Base-by-base conservation (phyloP, 1,140 invertebrate genomes). In the Homarus americanus region DNA sequence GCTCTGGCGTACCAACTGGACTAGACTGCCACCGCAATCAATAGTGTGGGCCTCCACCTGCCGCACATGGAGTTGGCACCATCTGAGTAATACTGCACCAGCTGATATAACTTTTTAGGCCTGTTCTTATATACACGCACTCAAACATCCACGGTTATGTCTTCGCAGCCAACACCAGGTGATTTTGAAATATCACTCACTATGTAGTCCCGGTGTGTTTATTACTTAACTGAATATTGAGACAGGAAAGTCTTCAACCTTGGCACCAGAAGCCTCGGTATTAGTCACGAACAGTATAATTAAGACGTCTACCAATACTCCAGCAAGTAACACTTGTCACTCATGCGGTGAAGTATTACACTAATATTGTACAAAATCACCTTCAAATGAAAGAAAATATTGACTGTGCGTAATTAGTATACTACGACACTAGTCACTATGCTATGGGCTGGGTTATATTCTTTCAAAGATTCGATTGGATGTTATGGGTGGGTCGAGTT, bases 41-140 rank as follows among this genome's bases (percentile, higher is more conserved):
- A 82, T 82, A 82, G 28, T 24, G 36, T 24, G 32, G 49, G 53
- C 15, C 79, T 63, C 79, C 79, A 82, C 53, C 79, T 82, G 79
- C 49, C 24, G 28, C 79, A 82, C 79, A 58, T 82, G 32, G 32
- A 36, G 49, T 10, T 24, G 28, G 17, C 32, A 82, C 79, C 49
- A 63, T 82, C 79, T 82, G 49, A 69, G 63, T 69, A 10, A 32
- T 2, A 9, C 0, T 28, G 63, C 63, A 69, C 28, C n/a, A 69
- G n/a, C 28, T 69, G n/a, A 32, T 9, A 1, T 69, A 69, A 20
- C 2, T 0, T 69, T 4, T 4, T 20, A 3, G 24, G 53, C 53
- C 53, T 58, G 15, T 15, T 20, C 53, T 58, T 58, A 20, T 1
- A 15, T 58, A 4, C 4, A n/a, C 20, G 5, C 53, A 58, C 53